Conservation (phyloP, 1,140 invertebrate genomes). For the Berghia stephanieae region DNA sequence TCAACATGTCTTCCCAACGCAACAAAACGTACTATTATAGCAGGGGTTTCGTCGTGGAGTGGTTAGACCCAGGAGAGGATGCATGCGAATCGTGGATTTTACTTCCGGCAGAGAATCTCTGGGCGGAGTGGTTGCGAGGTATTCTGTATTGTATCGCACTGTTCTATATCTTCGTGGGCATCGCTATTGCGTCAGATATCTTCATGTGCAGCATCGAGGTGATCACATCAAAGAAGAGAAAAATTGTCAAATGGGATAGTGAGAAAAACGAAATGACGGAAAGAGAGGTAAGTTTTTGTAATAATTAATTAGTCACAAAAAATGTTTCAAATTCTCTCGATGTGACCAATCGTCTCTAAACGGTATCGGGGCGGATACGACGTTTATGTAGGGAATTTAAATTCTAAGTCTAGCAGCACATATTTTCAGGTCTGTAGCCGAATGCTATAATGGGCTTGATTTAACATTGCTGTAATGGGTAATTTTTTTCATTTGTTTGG, state of each 20-base stretch:
- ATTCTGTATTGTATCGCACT: conserved; percentile 57
- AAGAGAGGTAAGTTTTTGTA: conserved; percentile 43
- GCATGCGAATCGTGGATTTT: conserved; percentile 57
- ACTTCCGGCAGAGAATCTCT: conserved; percentile 62
- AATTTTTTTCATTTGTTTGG: no score
- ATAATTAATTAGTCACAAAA: neutral
- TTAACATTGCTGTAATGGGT: no score
- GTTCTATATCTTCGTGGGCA: conserved; percentile 59
- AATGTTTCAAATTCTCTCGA: no score
- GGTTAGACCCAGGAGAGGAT: conserved; percentile 32
- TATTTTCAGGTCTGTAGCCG: no score
- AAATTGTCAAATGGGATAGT: conserved; percentile 52
- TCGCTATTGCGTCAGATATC: conserved; percentile 73
- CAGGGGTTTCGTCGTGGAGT: conserved; percentile 49
- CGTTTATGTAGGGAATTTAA: no score
- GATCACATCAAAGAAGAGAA: conserved; percentile 59
- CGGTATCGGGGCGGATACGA: no score
- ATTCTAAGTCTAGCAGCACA: no score
- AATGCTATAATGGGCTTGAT: no score
- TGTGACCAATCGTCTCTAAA: no score
- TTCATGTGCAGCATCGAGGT: conserved; percentile 75
- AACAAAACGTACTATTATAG: no score
- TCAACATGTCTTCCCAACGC: no score
- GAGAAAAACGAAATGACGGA: conserved; percentile 55
- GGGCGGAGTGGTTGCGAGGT: conserved; percentile 49